phyloP scores from a whole-genome alignment of 2,113 vertebrate genomes.

The Ariopsis seemanni region DNA sequence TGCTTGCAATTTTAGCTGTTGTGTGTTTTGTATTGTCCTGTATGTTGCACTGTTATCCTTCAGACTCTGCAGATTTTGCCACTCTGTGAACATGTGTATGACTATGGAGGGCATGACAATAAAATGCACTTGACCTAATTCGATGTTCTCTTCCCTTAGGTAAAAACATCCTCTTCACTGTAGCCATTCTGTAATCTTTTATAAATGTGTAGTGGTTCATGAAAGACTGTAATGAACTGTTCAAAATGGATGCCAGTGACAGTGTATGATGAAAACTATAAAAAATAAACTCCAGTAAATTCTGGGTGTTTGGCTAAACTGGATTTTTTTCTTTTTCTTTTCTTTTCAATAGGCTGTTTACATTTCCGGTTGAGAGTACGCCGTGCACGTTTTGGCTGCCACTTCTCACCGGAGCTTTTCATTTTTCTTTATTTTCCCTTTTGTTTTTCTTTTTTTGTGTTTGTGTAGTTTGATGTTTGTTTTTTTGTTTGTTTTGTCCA shows the following conservation, averaged over 20 bases:
- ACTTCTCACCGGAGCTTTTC: too few species aligned
- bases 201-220: neutral
- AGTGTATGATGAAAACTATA: neutral
- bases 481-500: too few species aligned
- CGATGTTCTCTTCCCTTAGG: neutral
- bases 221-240: neutral
- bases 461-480: too few species aligned
- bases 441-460: too few species aligned
- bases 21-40: neutral
- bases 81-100: neutral
- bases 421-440: too few species aligned
- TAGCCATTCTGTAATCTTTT: neutral
- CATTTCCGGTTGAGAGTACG: too few species aligned
- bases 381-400: too few species aligned
- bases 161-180: neutral
- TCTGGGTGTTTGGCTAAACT: neutral
- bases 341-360: neutral
- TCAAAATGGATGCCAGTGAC: neutral
- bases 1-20: neutral
- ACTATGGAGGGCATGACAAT: neutral
- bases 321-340: neutral
- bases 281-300: neutral
- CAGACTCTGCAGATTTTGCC: neutral
- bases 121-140: neutral
- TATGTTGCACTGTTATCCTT: neutral